phyloP scores from a whole-genome alignment of 2,888 invertebrate genomes.

The Drosophila planitibia region DNA sequence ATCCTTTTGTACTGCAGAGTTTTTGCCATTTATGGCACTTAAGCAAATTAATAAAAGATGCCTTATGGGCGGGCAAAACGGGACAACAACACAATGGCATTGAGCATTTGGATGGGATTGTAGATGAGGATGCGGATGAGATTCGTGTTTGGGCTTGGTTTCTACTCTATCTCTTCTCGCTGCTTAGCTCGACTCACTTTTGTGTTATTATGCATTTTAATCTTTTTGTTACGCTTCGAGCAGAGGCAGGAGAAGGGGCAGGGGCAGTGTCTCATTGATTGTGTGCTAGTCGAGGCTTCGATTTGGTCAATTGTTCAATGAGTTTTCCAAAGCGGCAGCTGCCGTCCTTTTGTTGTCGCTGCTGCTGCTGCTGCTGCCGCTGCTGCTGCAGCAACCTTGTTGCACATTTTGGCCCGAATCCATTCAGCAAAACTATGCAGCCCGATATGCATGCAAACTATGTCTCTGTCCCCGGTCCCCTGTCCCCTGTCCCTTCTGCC shows the following conservation, averaged over 20 bases:
- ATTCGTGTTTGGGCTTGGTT: constrained; percentile 1
- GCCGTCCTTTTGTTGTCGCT: constrained; percentile 57
- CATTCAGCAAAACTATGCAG: constrained; percentile 69
- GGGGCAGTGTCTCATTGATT: constrained; percentile 50
- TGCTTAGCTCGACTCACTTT: constrained; percentile 25
- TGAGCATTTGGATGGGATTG: constrained; percentile 5
- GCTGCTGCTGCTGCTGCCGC: constrained; percentile 4
- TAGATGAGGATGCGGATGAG: constrained; percentile 4
- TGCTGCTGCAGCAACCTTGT: constrained; percentile 17
- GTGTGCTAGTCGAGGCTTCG: constrained; percentile 56
- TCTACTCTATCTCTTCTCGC: constrained; percentile 2
- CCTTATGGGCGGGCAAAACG: constrained; percentile 42
- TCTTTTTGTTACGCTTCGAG: constrained; percentile 67
- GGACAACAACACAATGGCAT: constrained; percentile 41
- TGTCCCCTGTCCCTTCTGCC: background rate
- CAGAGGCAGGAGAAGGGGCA: constrained; percentile 2
- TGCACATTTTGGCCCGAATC: constrained; percentile 61
- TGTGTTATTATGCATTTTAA: constrained; percentile 67
- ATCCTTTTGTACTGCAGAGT: constrained; percentile 65
- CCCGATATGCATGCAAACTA: constrained; percentile 41
- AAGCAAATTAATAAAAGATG: constrained; percentile 79
- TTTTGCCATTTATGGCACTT: constrained; percentile 76
- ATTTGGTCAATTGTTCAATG: constrained; percentile 79
- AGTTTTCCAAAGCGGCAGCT: constrained; percentile 73
- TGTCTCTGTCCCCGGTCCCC: constrained; percentile 14